phyloP scores from a whole-genome alignment of 2,797 vertebrate species.

The Microctenopoma stevenorrisi region DNA sequence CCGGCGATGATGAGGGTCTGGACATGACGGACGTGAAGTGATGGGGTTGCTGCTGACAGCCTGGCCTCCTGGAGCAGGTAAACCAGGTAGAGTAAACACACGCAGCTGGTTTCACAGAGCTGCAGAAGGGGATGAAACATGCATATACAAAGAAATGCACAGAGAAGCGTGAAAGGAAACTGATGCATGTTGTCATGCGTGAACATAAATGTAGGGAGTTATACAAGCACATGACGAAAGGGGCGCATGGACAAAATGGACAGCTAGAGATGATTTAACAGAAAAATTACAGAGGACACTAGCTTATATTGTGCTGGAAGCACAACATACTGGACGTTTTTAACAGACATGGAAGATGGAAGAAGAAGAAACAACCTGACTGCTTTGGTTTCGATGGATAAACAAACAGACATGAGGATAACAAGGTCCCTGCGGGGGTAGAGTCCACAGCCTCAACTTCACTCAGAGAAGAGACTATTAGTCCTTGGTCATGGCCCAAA shows the following conservation, averaged over 20 bases:
- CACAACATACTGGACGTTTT: not conserved
- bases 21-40: slow-evolving; percentile 55
- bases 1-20: slow-evolving; percentile 21
- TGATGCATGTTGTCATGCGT: slow-evolving; percentile 45
- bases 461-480: slow-evolving; percentile 32
- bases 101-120: slow-evolving; percentile 68
- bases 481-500: slow-evolving; percentile 34
- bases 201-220: slow-evolving; percentile 30
- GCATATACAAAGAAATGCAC: slow-evolving; percentile 23
- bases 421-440: slow-evolving; percentile 9
- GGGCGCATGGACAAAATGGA: slow-evolving; percentile 51
- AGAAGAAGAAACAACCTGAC: slow-evolving; percentile 29
- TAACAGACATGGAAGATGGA: not conserved
- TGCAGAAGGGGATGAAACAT: slow-evolving; percentile 37
- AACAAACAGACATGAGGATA: slow-evolving; percentile 24
- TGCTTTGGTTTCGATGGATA: slow-evolving; percentile 19
- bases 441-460: slow-evolving; percentile 31
- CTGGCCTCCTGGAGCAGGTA: slow-evolving; percentile 74
- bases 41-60: slow-evolving; percentile 50
- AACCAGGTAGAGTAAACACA: slow-evolving; percentile 75
- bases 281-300: not conserved
- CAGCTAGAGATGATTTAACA: slow-evolving; percentile 11
- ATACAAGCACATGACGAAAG: slow-evolving; percentile 11
- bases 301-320: not conserved
- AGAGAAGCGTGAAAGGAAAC: slow-evolving; percentile 13